These are phyloP conservation scores for Eristalis tenax DNA, from an alignment of 2,888 invertebrate species.

Conservation along the genomic window DNA sequence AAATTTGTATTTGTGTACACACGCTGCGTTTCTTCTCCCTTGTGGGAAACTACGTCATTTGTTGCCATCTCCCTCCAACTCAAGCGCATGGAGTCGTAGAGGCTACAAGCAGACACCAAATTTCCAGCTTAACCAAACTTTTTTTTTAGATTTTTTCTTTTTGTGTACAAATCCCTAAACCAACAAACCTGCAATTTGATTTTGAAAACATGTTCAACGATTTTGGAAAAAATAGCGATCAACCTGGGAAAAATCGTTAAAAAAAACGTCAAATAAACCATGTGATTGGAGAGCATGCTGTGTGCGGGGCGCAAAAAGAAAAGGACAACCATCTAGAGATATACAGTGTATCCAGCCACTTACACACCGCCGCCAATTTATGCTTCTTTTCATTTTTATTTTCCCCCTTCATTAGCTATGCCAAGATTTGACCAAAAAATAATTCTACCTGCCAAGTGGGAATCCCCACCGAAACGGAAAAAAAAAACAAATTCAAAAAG, in stretches of 20 bases:
- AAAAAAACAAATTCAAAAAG: constrained; percentile 54
- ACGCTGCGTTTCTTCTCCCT: constrained; percentile 40
- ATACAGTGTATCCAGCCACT: constrained; percentile 67
- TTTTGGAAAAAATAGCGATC: background rate
- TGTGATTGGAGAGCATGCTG: constrained; percentile 66
- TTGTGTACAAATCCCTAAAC: background rate
- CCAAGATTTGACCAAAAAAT: background rate
- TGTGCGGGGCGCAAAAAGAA: constrained; percentile 52
- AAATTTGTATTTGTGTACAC: constrained; percentile 52
- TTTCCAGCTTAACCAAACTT: constrained; percentile 51
- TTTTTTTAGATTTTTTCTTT: background rate
- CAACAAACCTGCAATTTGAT: background rate
- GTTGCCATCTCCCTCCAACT: constrained; percentile 41
- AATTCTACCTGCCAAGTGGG: background rate
- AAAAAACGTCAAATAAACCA: constrained; percentile 39
- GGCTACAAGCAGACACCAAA: constrained; percentile 39
- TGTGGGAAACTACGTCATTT: constrained; percentile 55
- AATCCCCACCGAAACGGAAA: constrained; percentile 62
- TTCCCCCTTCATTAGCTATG: background rate
- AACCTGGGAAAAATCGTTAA: background rate
- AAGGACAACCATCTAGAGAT: constrained; percentile 38
- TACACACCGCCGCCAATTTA: constrained; percentile 71
- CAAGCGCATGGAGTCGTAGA: background rate
- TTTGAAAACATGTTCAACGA: background rate
- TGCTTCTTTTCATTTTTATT: constrained; percentile 33